These are phyloP conservation scores for Tamandua tetradactyla DNA, from an alignment of 2,797 vertebrate genomes.

Conservation along the genomic window DNA sequence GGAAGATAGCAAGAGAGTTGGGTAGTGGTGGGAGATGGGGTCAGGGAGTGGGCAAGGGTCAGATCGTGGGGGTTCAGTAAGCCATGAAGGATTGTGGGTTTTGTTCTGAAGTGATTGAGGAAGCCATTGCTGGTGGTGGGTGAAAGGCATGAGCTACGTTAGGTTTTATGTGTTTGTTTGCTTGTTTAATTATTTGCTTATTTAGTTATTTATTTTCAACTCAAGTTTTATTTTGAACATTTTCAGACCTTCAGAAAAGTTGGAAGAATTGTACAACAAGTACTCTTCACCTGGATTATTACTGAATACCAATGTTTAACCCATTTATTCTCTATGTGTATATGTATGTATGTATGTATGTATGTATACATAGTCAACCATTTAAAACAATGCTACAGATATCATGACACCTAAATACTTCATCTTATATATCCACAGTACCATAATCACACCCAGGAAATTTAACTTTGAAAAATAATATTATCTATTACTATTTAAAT, in stretches of 20 bases:
- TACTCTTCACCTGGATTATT: not conserved
- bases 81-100: not conserved
- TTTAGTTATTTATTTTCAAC: not conserved
- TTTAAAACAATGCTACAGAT: slow-evolving; percentile 9
- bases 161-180: not conserved
- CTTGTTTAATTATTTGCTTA: not conserved
- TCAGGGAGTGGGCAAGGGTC: not conserved
- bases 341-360: too few species aligned
- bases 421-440: not conserved
- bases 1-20: not conserved
- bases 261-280: not conserved
- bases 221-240: not conserved
- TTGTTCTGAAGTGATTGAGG: not conserved
- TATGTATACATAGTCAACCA: not conserved
- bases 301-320: not conserved
- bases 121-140: not conserved
- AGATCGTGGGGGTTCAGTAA: not conserved
- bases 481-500: not conserved
- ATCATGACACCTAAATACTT: not conserved
- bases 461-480: not conserved
- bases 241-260: slow-evolving; percentile 39
- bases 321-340: not conserved
- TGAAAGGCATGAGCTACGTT: not conserved
- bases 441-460: not conserved
- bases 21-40: too few species aligned